These are phyloP conservation scores for Phymatocera aterrima DNA, from an alignment of 2,888 invertebrate species.

Conservation along the genomic window DNA sequence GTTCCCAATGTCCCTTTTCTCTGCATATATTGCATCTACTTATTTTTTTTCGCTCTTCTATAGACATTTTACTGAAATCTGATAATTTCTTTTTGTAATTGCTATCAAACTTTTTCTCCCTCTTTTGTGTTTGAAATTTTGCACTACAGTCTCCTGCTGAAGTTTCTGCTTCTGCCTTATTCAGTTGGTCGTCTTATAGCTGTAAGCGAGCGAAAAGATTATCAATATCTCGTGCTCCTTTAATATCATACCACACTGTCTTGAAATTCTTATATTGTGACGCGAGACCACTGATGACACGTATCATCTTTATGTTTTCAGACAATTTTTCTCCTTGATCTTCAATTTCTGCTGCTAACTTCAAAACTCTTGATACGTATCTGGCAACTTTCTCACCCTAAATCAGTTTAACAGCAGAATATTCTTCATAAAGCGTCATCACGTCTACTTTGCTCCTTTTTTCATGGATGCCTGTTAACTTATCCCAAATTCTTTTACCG, in stretches of 20 bases:
- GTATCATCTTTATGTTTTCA: constrained; percentile 49
- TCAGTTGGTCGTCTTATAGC: constrained; percentile 46
- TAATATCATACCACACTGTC: constrained; percentile 48
- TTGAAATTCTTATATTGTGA: constrained; percentile 44
- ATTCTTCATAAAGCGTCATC: constrained; percentile 44
- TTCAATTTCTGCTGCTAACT: constrained; percentile 48
- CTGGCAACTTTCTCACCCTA: constrained; percentile 33
- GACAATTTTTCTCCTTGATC: constrained; percentile 47
- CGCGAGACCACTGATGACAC: constrained; percentile 47
- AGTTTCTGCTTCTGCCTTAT: constrained; percentile 16
- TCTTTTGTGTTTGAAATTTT: background rate
- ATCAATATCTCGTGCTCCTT: constrained; percentile 46
- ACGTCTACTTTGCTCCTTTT: constrained; percentile 45
- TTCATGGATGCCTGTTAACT: background rate
- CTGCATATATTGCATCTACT: constrained; percentile 19
- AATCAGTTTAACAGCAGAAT: constrained; percentile 38
- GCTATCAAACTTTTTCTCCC: too few species aligned
- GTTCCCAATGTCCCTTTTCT: constrained; percentile 42
- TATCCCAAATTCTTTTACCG: constrained; percentile 40
- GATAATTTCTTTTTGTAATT: background rate
- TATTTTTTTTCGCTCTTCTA: constrained; percentile 35
- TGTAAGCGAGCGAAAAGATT: constrained; percentile 43
- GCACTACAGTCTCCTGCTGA: background rate
- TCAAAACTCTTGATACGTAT: constrained; percentile 34
- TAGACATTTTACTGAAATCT: background rate